Evolutionary conservation across 2,888 invertebrate species (phyloP).

Genomic region (Temnothorax ravouxi): DNA sequence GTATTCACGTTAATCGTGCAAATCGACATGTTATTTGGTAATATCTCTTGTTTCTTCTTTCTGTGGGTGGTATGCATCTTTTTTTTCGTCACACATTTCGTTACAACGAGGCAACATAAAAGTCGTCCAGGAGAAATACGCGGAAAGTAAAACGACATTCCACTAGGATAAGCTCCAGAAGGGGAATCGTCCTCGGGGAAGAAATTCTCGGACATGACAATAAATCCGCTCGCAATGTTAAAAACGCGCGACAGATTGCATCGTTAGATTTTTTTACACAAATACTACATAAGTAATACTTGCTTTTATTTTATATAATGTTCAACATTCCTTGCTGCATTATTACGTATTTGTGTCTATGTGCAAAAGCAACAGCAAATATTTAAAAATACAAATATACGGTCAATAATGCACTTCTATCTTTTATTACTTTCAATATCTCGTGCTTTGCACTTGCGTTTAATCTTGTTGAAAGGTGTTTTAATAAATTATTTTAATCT

Average conservation of each 20-base stretch:
- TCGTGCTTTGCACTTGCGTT: background rate
- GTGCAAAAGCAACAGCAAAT: background rate
- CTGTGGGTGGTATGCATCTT: constrained; percentile 17
- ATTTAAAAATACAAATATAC: constrained; percentile 1
- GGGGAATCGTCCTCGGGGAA: constrained; percentile 57
- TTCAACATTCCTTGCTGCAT: background rate
- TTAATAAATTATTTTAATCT: constrained; percentile 1
- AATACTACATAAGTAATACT: background rate
- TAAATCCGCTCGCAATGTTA: constrained; percentile 65
- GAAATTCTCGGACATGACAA: constrained; percentile 67
- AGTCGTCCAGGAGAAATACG: constrained; percentile 60
- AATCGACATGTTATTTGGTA: background rate
- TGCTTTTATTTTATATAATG: background rate
- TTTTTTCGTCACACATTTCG: constrained; percentile 15
- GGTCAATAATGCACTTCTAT: background rate
- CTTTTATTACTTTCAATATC: background rate
- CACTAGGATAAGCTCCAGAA: constrained; percentile 66
- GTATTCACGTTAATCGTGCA: constrained; percentile 7
- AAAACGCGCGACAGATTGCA: constrained; percentile 51
- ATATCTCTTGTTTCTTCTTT: constrained; percentile 7
- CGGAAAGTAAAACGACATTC: constrained; percentile 70
- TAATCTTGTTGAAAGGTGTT: background rate
- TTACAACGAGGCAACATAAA: constrained; percentile 60
- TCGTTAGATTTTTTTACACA: constrained; percentile 18
- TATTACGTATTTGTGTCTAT: background rate